These are phyloP conservation scores for Phaedon cochleariae DNA, from an alignment of 2,888 invertebrate genomes.

Conservation along the genomic window DNA sequence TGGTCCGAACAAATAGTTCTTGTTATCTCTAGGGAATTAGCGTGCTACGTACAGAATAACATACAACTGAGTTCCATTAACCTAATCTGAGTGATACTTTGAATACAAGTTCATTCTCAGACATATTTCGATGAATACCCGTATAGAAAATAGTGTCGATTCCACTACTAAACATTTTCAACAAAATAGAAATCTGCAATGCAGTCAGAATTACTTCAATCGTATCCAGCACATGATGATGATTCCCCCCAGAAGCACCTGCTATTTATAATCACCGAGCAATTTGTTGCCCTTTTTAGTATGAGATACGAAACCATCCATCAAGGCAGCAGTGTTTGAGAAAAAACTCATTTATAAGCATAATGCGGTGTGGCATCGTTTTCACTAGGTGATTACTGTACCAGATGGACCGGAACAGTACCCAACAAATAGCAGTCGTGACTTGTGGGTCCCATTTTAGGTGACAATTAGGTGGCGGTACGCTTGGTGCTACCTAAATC, in stretches of 20 bases:
- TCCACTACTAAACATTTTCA: not conserved
- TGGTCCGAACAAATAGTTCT: conserved; percentile 49
- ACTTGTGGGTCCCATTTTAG: conserved; percentile 7
- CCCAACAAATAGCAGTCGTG: conserved; percentile 6
- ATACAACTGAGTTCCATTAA: not conserved
- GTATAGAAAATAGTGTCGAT: not conserved
- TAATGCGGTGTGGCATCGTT: conserved; percentile 37
- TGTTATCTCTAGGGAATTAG: conserved; percentile 41
- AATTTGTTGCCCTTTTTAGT: conserved; percentile 9
- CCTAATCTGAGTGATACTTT: not conserved
- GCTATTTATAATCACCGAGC: conserved; percentile 11
- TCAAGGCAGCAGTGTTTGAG: not conserved
- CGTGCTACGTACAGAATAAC: conserved; percentile 41
- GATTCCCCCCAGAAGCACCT: conserved; percentile 6
- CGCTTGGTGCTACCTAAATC: not conserved
- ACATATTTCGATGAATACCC: not conserved
- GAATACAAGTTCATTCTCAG: not conserved
- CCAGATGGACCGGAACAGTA: conserved; percentile 29
- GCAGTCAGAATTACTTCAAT: not conserved
- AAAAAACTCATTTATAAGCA: conserved; percentile 20
- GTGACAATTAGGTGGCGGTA: not conserved
- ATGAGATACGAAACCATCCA: not conserved
- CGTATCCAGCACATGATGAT: not conserved
- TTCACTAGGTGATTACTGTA: conserved; percentile 40
- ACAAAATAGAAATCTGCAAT: conserved; percentile 9